Evolutionary conservation across 2,113 vertebrate genomes (phyloP), one percentile per base, ranked within the genome.

Genomic region (Sinocyclocheilus anophthalmus): DNA sequence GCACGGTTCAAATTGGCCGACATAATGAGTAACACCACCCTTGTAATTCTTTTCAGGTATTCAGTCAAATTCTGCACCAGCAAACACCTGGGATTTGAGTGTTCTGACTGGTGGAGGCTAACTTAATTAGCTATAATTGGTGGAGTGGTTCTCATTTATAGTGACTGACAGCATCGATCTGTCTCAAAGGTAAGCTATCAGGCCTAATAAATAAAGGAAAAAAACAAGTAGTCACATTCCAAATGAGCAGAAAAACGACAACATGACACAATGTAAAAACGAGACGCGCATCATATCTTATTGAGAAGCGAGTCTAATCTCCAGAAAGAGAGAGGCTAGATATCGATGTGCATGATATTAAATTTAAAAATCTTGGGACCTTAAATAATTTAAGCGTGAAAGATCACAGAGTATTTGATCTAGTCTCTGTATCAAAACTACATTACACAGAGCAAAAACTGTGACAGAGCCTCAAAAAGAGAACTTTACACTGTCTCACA

Each of bases 111-210:
- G 88, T 63, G 53, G 76, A 87, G 59, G 77, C 84, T 87, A 90
- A 89, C 86, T 84, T 84, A 88, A 90, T 90, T 79, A 89, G 89
- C 86, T 88, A 70, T 90, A 91, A 90, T 87, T 90, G 89, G 78
- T 89, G 83, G 86, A 89, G 88, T 85, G 89, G 59, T 85, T 88
- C 88, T 90, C 85, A 89, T 91, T 88, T 83, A 89, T 89, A 89
- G 84, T 87, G 86, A 90, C 89, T 90, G 84, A 89, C 82, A 84
- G 75, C 84, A 88, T 89, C 69, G 83, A 91, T 90, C 82, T 84
- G 86, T 87, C 87, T 88, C 59, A 80, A 88, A 89, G 87, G 86
- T 86, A 84, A 86, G 75, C 69, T 69, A 81, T 87, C 88, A 87
- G 75, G 69, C 39, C 33, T 84, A 79, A 87, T 88, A 91, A 90